A percentile compares a stretch with the other conserved stretches of the same genome.
Conservation (phyloP, 2,113 vertebrate genomes). For the Colinus virginianus region DNA sequence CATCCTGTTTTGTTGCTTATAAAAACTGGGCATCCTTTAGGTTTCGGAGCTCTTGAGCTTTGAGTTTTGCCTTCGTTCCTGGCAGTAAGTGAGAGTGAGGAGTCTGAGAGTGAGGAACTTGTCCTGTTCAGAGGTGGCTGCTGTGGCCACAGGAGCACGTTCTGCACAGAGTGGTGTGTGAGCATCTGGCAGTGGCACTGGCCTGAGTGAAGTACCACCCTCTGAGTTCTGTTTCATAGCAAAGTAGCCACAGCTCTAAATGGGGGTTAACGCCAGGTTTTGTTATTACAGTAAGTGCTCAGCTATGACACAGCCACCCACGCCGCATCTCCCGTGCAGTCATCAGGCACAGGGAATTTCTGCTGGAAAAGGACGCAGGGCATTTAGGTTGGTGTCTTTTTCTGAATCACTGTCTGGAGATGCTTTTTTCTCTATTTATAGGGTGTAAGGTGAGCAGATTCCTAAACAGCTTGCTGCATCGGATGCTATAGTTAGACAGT, state of each 20-base stretch:
- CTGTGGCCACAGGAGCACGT: neutral
- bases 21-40: neutral
- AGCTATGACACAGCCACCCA: neutral
- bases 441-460: slow-evolving; percentile 42
- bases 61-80: neutral
- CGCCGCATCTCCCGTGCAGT: accelerated
- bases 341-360: neutral
- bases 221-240: neutral
- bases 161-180: accelerated
- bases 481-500: neutral
- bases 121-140: neutral
- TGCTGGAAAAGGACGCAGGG: neutral
- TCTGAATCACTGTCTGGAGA: slow-evolving; percentile 1
- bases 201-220: neutral
- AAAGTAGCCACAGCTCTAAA: neutral
- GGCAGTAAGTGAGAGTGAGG: neutral
- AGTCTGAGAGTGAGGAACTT: neutral
- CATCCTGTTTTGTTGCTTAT: neutral
- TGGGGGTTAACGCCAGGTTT: neutral
- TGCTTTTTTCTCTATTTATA: slow-evolving; percentile 16
- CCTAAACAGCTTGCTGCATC: slow-evolving; percentile 11
- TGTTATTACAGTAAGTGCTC: neutral
- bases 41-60: neutral
- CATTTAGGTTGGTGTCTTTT: neutral
- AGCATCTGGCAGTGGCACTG: accelerated